A percentile compares a stretch with the other conserved stretches of the same genome.
These are phyloP conservation scores for Mesoclemmys tuberculata DNA, from an alignment of 2,113 vertebrate species.

Conservation along the genomic window DNA sequence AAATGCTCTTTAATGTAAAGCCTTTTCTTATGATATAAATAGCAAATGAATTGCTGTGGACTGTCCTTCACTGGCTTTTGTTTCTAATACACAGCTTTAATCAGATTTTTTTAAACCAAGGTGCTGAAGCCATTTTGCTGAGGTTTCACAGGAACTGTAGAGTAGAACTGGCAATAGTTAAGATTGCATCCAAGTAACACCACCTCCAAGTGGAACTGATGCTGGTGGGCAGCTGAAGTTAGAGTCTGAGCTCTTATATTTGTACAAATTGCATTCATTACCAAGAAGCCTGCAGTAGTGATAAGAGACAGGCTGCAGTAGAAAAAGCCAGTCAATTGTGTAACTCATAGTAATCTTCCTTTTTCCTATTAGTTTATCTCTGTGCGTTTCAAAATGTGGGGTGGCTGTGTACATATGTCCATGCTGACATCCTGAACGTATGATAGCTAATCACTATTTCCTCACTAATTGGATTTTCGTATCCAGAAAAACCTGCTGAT, in stretches of 20 bases:
- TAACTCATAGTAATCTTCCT: constrained; percentile 43
- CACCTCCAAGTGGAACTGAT: constrained; percentile 61
- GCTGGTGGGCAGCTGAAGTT: constrained; percentile 52
- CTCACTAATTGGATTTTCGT: background rate
- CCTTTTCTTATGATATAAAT: constrained; percentile 2
- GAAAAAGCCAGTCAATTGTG: constrained; percentile 60
- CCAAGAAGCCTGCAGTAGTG: constrained; percentile 58
- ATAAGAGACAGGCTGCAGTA: constrained; percentile 65
- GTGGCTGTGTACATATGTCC: background rate
- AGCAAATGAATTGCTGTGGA: background rate
- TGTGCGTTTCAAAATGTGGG: constrained; percentile 53
- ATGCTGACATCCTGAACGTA: constrained; percentile 36
- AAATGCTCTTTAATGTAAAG: constrained; percentile 21
- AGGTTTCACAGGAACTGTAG: constrained; percentile 53
- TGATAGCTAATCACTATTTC: constrained; percentile 20
- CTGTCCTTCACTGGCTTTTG: constrained; percentile 27
- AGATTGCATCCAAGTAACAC: constrained; percentile 34
- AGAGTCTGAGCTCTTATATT: constrained; percentile 52
- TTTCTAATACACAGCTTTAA: constrained; percentile 40
- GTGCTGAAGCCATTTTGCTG: constrained; percentile 40
- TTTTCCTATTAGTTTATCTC: constrained; percentile 65
- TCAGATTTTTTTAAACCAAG: constrained; percentile 62
- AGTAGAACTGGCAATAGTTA: constrained; percentile 56
- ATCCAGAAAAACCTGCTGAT: background rate
- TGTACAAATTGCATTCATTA: constrained; percentile 65